Percentiles rank a stretch among this genome's conserved stretches.
Conservation (phyloP, 1,140 invertebrate genomes). For the Acyrthosiphon pisum region DNA sequence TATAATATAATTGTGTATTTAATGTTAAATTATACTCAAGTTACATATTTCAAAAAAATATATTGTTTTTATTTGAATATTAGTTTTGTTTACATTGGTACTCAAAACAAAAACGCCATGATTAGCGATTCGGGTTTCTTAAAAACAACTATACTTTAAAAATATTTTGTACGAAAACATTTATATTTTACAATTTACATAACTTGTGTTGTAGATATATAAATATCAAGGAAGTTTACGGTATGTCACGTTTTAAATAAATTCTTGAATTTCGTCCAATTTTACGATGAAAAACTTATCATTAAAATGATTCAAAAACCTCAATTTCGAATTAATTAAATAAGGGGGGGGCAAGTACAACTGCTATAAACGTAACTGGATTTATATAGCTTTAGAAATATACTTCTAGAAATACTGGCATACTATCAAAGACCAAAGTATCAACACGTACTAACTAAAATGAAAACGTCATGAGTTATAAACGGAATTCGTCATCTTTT, state of each 20-base stretch:
- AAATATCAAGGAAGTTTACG: not conserved
- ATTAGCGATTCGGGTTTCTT: not conserved
- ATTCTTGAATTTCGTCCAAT: slow-evolving; percentile 10
- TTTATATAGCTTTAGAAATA: slow-evolving; percentile 11
- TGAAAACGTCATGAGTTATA: slow-evolving; percentile 1
- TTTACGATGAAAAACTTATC: not conserved
- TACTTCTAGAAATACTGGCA: slow-evolving; percentile 24
- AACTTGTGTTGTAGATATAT: not conserved
- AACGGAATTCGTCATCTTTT: not conserved
- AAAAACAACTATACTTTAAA: not conserved
- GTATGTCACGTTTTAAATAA: not conserved
- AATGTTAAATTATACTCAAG: not conserved
- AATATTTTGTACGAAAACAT: not conserved
- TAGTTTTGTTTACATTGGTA: not conserved
- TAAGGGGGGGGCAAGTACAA: not conserved
- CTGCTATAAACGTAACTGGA: slow-evolving; percentile 10
- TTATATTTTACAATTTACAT: not conserved
- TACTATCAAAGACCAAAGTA: not conserved
- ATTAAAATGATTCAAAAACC: not conserved
- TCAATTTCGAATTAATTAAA: slow-evolving; percentile 3
- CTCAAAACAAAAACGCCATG: not conserved
- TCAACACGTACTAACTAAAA: slow-evolving; percentile 19
- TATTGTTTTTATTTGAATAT: not conserved
- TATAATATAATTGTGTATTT: not conserved
- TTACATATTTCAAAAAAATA: not conserved